Base-by-base conservation (phyloP, 2,113 vertebrate genomes). In the Phylloscopus trochilus region DNA sequence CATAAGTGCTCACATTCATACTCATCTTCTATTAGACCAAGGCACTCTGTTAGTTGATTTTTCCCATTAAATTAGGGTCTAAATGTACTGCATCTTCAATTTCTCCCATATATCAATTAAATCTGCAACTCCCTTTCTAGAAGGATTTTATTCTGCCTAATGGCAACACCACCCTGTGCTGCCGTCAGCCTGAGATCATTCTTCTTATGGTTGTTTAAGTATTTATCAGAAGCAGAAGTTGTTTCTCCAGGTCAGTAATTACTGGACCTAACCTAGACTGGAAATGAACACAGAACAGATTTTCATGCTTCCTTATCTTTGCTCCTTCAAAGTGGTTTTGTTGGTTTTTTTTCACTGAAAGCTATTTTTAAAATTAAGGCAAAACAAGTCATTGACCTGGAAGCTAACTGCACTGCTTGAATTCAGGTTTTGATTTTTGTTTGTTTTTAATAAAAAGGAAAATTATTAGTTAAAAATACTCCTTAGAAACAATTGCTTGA, bases 151-250 rank as follows among this genome's bases (percentile, higher is more conserved):
- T 66, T 89, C 58, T 89, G n/a, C 59, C 44, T 85, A 43, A 24
- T 87, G 69, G 87, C 75, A 62, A 0, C 39, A 58, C n/a, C 64
- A 10, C 49, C 55, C 33, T 55, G 51, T 72, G 58, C 67, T 87
- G 60, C 58, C 59, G 52, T 55, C 80, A 83, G 51, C 31, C 87
- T 24, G 74, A 91, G 49, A 27, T 66, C 4, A 2, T 72, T 84
- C 41, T 87, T 41, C 60, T 68, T 24, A 9, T 26, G 55, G 20
- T 74, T 92, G 73, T 90, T 91, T 89, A 90, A 83, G 51, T 86
- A 30, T 90, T 97, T 91, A 92, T 73, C 78, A 87, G 81, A 51
- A 87, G 66, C 84, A 92, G 78, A 89, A 94, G 66, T 93, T 87
- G 15, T 14, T 94, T 93, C 80, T 95, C 56, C 80, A 46, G 66